Evolutionary conservation across 2,888 invertebrate species (phyloP).

Genomic region (Lycia hirtaria): DNA sequence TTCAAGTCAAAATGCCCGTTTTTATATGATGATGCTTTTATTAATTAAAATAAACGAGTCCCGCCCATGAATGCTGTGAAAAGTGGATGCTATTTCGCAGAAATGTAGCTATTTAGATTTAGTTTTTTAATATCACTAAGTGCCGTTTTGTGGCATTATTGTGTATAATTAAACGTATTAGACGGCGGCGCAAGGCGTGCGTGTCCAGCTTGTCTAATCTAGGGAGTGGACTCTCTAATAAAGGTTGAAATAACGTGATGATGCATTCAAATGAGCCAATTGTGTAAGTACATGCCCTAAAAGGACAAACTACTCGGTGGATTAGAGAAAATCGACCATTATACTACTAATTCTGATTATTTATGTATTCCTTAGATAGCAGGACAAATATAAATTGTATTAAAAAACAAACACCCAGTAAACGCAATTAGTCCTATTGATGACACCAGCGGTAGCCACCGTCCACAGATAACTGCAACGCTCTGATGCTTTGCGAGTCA

Average conservation of each 20-base stretch:
- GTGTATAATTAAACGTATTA: slow-evolving; percentile 57
- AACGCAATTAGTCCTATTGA: no score
- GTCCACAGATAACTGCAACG: no score
- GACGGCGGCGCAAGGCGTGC: slow-evolving; percentile 21
- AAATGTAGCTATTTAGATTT: slow-evolving; percentile 55
- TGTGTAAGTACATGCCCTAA: background rate
- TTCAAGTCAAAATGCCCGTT: slow-evolving; percentile 42
- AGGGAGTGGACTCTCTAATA: slow-evolving; percentile 44
- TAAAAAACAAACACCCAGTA: no score
- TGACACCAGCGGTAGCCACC: no score
- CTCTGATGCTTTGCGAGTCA: no score
- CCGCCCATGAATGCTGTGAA: slow-evolving; percentile 45
- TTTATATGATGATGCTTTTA: slow-evolving; percentile 35
- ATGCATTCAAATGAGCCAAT: slow-evolving; percentile 20
- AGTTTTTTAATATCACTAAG: slow-evolving; percentile 70
- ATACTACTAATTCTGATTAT: background rate
- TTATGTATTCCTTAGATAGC: no score
- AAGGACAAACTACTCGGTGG: background rate
- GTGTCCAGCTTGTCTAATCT: slow-evolving; percentile 25
- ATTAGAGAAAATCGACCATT: background rate
- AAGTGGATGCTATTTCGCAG: slow-evolving; percentile 57
- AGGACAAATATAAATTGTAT: no score
- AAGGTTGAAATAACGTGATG: slow-evolving; percentile 34
- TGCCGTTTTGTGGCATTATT: slow-evolving; percentile 50
- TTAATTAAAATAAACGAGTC: slow-evolving; percentile 57